Percentiles rank a stretch among this genome's conserved stretches.
Evolutionary conservation across 2,113 vertebrate species (phyloP).

Genomic region (Callipepla squamata): DNA sequence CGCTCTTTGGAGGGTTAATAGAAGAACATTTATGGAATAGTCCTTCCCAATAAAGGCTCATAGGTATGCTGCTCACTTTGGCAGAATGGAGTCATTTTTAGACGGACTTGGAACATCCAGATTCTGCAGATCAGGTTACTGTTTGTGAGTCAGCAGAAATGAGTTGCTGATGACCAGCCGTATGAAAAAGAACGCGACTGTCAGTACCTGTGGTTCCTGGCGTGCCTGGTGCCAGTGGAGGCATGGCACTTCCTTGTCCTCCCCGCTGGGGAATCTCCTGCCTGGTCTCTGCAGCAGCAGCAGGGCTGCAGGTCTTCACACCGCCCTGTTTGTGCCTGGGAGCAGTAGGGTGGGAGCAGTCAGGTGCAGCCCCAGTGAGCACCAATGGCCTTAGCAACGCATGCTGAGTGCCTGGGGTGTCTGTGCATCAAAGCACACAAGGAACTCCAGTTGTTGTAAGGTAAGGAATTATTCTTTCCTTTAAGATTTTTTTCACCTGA

Average conservation of each 20-base stretch:
- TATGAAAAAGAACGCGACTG: background rate
- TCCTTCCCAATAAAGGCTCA: background rate
- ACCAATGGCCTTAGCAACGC: background rate
- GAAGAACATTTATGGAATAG: background rate
- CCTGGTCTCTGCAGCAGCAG: background rate
- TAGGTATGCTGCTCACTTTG: slow-evolving; percentile 17
- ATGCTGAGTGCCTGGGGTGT: background rate
- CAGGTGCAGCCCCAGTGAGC: background rate
- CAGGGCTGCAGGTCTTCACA: background rate
- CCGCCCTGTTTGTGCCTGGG: accelerated
- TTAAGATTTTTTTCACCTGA: background rate
- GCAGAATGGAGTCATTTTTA: slow-evolving; percentile 33
- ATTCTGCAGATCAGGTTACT: slow-evolving; percentile 47
- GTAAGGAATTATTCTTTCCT: slow-evolving; percentile 5
- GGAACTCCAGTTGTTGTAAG: background rate
- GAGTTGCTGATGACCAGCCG: slow-evolving; percentile 31
- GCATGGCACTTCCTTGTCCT: background rate
- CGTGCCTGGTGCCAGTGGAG: background rate
- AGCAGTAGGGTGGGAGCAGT: background rate
- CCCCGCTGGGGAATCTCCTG: background rate
- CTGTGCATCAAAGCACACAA: background rate
- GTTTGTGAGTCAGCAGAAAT: slow-evolving; percentile 66
- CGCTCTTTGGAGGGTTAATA: background rate
- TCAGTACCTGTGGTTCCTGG: background rate
- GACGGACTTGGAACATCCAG: slow-evolving; percentile 8